Evolutionary conservation across 2,888 invertebrate genomes (phyloP).

Genomic region (Lithophane ornitopus): DNA sequence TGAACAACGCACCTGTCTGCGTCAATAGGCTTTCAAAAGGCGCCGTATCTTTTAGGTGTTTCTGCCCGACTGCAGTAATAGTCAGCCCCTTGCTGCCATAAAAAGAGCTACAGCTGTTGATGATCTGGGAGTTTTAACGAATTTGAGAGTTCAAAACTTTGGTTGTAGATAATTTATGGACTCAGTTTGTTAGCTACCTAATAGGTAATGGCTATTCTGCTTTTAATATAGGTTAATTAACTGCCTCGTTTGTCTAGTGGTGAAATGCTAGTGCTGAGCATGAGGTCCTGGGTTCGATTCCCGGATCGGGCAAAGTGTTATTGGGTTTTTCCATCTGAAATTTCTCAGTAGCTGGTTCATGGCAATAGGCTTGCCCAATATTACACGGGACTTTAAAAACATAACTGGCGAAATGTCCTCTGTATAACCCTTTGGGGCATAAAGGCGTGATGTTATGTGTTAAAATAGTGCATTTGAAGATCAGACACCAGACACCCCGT

Average conservation of each 20-base stretch:
- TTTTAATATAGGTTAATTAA: neutral
- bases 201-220: neutral
- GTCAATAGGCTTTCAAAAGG: conserved; percentile 78
- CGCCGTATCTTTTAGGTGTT: conserved; percentile 68
- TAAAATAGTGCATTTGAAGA: neutral
- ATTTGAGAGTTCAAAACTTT: neutral
- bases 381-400: neutral
- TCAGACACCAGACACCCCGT: neutral
- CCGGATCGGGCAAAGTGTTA: neutral
- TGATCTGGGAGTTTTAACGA: conserved; percentile 13
- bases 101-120: conserved; percentile 30
- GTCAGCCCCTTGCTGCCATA: conserved; percentile 11
- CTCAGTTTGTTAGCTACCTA: neutral
- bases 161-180: conserved; percentile 13
- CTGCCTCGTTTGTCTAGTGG: neutral
- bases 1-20: conserved; percentile 80
- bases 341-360: neutral
- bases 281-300: neutral
- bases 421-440: neutral
- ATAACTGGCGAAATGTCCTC: neutral
- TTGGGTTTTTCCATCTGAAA: neutral
- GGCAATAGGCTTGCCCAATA: neutral
- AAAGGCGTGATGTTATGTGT: neutral
- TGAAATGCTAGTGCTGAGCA: neutral
- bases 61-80: conserved; percentile 40